Conservation (phyloP, 2,888 invertebrate species). For the Drosophila greeni region DNA sequence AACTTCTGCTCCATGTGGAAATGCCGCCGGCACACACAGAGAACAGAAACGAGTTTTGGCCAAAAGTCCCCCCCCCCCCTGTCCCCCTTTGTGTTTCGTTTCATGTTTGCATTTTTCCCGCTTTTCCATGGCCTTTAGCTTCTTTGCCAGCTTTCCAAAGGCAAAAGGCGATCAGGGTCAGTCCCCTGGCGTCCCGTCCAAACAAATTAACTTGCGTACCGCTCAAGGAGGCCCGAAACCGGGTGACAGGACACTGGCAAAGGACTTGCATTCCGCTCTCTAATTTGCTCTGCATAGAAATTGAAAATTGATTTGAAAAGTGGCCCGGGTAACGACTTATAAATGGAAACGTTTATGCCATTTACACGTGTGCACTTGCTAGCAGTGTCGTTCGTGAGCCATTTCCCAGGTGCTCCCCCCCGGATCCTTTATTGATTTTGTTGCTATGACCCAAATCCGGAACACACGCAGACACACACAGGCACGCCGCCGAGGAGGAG, state of each 20-base stretch:
- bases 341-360: constrained; percentile 28
- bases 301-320: constrained; percentile 37
- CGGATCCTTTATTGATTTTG: constrained; percentile 61
- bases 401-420: constrained; percentile 8
- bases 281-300: constrained; percentile 33
- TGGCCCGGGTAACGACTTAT: constrained; percentile 22
- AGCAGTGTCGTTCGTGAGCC: constrained; percentile 17
- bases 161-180: constrained; percentile 28
- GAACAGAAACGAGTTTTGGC: background rate
- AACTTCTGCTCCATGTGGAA: constrained; percentile 17
- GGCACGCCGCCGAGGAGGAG: background rate
- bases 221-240: background rate
- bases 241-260: constrained; percentile 2
- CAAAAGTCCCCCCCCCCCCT: no score
- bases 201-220: constrained; percentile 57
- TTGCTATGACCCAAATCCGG: constrained; percentile 60
- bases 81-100: no score
- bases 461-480: constrained; percentile 13
- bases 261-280: constrained; percentile 31
- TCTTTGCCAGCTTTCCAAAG: background rate
- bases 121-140: background rate
- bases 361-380: constrained; percentile 1
- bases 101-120: constrained; percentile 40
- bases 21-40: constrained; percentile 3
- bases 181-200: constrained; percentile 25